A percentile compares a stretch with the other conserved stretches of the same genome.
Evolutionary conservation across 2,888 invertebrate species (phyloP).

Genomic region (Linhomoeus sp.): DNA sequence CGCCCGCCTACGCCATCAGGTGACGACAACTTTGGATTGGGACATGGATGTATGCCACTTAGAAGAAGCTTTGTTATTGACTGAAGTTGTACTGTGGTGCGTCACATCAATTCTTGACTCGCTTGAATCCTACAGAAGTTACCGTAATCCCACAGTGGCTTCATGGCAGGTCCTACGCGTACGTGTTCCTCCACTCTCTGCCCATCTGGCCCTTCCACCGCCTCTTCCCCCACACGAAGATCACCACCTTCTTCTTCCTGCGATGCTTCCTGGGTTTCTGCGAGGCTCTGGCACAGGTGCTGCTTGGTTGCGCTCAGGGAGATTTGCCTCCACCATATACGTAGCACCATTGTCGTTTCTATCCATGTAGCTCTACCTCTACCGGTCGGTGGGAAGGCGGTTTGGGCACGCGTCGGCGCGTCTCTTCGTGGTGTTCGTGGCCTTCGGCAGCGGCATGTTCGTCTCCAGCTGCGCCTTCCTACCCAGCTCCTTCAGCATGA

Average conservation of each 20-base stretch:
- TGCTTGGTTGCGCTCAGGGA: conserved; percentile 26
- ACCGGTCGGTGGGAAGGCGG: conserved; percentile 43
- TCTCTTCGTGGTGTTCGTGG: conserved; percentile 16
- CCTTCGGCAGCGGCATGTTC: conserved; percentile 77
- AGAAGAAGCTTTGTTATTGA: no score
- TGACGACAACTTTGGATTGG: no score
- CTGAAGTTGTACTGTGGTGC: no score
- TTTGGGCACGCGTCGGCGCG: conserved; percentile 5
- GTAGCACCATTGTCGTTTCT: no score
- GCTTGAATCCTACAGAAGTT: no score
- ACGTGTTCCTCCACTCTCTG: conserved; percentile 53
- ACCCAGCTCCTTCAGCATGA: conserved; percentile 86
- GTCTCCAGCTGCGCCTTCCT: conserved; percentile 61
- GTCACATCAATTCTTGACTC: no score
- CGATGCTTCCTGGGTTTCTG: conserved; percentile 58
- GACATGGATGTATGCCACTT: no score
- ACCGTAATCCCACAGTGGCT: no score
- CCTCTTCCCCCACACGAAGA: conserved; percentile 26
- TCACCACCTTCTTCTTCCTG: conserved; percentile 57
- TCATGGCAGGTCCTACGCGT: conserved; percentile 64
- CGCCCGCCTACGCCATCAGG: conserved; percentile 72
- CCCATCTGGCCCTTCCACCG: conserved; percentile 10
- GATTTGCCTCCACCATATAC: no score
- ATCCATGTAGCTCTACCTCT: conserved; percentile 43
- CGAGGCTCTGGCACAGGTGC: conserved; percentile 63